Evolutionary conservation across 1,140 invertebrate species (phyloP).

Genomic region (Drosophila bipectinata): DNA sequence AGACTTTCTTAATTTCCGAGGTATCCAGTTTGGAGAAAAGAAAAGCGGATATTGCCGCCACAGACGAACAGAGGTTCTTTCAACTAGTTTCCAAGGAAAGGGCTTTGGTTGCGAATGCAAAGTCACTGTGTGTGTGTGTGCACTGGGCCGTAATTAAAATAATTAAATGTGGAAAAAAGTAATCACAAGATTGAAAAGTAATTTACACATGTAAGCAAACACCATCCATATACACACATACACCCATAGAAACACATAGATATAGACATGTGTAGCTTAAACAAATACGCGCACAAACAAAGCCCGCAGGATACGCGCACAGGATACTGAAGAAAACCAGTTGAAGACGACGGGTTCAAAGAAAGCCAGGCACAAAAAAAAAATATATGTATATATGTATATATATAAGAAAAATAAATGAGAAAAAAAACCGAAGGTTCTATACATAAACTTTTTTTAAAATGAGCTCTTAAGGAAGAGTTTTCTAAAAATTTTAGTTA

Average conservation of each 20-base stretch:
- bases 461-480: too few relatives aligned
- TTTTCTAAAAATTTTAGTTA: too few relatives aligned
- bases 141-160: slow-evolving; percentile 75
- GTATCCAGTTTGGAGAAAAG: not conserved
- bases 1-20: not conserved
- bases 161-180: slow-evolving; percentile 81
- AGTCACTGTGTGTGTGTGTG: slow-evolving; percentile 26
- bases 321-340: slow-evolving; percentile 24
- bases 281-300: slow-evolving; percentile 71
- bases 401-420: not conserved
- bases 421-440: not conserved
- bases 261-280: slow-evolving; percentile 41
- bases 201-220: slow-evolving; percentile 82
- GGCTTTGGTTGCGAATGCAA: not conserved
- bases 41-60: not conserved
- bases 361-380: slow-evolving; percentile 14
- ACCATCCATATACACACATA: slow-evolving; percentile 28
- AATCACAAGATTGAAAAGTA: slow-evolving; percentile 83
- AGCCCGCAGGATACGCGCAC: slow-evolving; percentile 66
- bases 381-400: not conserved
- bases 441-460: too few relatives aligned
- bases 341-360: slow-evolving; percentile 48
- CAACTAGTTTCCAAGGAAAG: slow-evolving; percentile 17
- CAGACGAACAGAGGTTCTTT: slow-evolving; percentile 12
- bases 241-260: slow-evolving; percentile 20